Base-by-base conservation (phyloP, 2,888 invertebrate genomes). In the Brachyopa scutellaris region DNA sequence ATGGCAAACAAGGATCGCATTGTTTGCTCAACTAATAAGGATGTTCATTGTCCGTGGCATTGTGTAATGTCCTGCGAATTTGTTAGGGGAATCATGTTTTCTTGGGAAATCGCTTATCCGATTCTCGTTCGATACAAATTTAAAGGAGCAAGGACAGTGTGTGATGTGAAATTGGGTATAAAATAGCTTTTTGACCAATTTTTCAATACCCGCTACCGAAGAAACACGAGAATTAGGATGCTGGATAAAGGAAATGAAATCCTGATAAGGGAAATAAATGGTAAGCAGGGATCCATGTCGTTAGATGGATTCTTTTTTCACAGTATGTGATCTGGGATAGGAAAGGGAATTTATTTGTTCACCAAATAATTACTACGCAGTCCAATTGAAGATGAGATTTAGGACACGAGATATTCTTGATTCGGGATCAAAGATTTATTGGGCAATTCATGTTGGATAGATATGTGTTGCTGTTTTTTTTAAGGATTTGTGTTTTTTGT, bases 381-480 rank as follows among this genome's bases (percentile, higher is more conserved):
- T 21, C 23, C 29, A 59, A 45, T 78, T 62, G 45, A 59, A 19
- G 62, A 57, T 51, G 55, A 57, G 76, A 74, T 80, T 57, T 61
- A 55, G 69, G 57, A 74, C 67, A 74, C 57, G 49, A 38, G 74
- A 80, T 80, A 74, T 69, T 57, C 36, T 59, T 70, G 69, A 80
- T 80, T 76, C 69, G 59, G 69, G 74, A 76, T 76, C 69, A 69
- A 76, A 76, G 80, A 80, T 80, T 80, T 80, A 80, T 80, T 80
- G 80, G 74, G 80, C 59, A 36, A 53, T 69, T 69, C 62, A 2
- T 74, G 53, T 79, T 36, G 19, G 8, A 40, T 31, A 31, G 31
- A 42, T 61, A 53, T 33, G 45, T 19, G 38, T 57, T 40, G 62
- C n/a, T 33, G 64, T 45, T 23, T 11, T 42, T 31, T 61, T 64